phyloP scores from a whole-genome alignment of 2,888 invertebrate genomes.

The Tribolium freemani region DNA sequence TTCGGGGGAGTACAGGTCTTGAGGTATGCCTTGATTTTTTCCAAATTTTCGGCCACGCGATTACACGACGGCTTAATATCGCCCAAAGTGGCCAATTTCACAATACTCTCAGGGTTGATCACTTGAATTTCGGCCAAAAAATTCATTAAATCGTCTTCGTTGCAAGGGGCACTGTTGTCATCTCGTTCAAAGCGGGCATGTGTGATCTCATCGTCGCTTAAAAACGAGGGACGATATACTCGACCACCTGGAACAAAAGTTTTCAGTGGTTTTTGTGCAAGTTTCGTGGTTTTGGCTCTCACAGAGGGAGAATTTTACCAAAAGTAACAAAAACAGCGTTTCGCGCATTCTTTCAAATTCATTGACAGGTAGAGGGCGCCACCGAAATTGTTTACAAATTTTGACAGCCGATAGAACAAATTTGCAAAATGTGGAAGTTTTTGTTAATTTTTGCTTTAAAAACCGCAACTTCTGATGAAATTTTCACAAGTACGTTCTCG shows the following conservation, averaged over 20 bases:
- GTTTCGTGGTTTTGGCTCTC: not conserved
- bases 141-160: constrained; percentile 67
- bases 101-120: constrained; percentile 71
- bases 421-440: constrained; percentile 31
- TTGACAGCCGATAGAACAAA: not conserved
- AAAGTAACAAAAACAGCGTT: not conserved
- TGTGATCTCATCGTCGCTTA: constrained; percentile 28
- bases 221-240: constrained; percentile 13
- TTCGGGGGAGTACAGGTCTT: constrained; percentile 64
- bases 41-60: constrained; percentile 62
- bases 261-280: not conserved
- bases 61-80: constrained; percentile 65
- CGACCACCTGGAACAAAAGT: not conserved
- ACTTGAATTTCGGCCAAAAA: constrained; percentile 70
- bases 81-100: constrained; percentile 66
- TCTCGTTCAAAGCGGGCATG: constrained; percentile 17
- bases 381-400: constrained; percentile 27
- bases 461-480: constrained; percentile 29
- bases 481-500: constrained; percentile 28
- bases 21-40: constrained; percentile 64
- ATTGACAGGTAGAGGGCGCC: constrained; percentile 28
- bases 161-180: constrained; percentile 49
- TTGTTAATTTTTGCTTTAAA: constrained; percentile 30
- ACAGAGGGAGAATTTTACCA: not conserved
- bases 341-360: constrained; percentile 30